Evolutionary conservation across 1,140 invertebrate species (phyloP).

Genomic region (Rhizoglyphus robini): DNA sequence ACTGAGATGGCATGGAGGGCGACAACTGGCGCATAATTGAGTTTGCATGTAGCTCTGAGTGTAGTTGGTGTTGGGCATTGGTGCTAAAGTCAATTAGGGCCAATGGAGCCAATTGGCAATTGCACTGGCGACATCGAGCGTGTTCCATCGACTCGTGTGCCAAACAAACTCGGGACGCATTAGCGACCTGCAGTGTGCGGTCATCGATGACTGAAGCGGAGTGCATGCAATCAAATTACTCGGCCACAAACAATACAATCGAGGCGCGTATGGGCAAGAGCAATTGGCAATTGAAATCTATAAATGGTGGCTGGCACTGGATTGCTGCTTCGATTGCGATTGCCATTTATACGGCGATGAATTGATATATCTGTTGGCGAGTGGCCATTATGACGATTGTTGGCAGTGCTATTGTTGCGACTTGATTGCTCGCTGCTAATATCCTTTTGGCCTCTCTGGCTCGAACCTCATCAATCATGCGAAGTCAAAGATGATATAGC

Average conservation of each 20-base stretch:
- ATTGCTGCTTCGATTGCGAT: not conserved
- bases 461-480: conserved; percentile 16
- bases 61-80: too few relatives aligned
- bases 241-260: not conserved
- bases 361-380: conserved; percentile 1
- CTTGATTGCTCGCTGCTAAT: conserved; percentile 7
- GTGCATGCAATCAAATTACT: not conserved
- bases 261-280: not conserved
- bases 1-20: too few relatives aligned
- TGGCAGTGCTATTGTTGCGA: conserved; percentile 6
- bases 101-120: not conserved
- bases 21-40: not conserved
- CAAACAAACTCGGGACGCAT: too few relatives aligned
- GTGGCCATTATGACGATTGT: conserved; percentile 14
- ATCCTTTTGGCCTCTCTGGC: conserved; percentile 13
- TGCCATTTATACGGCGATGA: not conserved
- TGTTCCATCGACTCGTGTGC: too few relatives aligned
- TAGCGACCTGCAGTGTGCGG: not conserved
- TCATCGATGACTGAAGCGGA: not conserved
- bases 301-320: not conserved
- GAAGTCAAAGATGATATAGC: conserved; percentile 10
- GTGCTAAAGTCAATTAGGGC: not conserved
- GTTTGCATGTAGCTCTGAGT: not conserved
- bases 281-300: not conserved
- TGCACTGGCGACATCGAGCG: not conserved